Conservation (phyloP, 2,797 vertebrate genomes). For the Poeciliopsis gracilis region DNA sequence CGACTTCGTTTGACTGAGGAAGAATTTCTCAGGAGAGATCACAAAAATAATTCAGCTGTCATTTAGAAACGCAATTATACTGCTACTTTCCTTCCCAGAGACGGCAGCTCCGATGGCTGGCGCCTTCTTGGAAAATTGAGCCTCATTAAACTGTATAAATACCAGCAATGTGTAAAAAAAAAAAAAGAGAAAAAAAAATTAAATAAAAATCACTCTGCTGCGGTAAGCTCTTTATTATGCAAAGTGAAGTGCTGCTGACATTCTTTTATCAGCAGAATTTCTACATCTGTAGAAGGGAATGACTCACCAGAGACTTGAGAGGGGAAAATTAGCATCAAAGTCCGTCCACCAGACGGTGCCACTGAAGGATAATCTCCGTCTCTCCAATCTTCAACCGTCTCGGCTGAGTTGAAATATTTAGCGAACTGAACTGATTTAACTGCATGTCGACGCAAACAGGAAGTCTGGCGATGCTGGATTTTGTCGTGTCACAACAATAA, state of each 20-base stretch:
- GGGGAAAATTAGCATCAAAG: background rate
- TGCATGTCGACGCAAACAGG: background rate
- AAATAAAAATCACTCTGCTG: conserved; percentile 1
- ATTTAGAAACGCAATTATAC: conserved; percentile 5
- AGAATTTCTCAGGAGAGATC: conserved; percentile 4
- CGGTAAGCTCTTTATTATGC: background rate
- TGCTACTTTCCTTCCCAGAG: conserved; percentile 1
- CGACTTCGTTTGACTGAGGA: conserved; percentile 11
- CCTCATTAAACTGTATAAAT: conserved; percentile 27
- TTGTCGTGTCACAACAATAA: background rate
- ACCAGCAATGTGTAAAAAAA: conserved; percentile 10
- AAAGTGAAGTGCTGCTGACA: conserved; percentile 6
- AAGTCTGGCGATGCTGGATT: too few species aligned
- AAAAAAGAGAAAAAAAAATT: too few species aligned
- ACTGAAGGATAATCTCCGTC: background rate
- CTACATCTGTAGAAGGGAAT: background rate
- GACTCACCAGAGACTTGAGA: background rate
- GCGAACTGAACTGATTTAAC: background rate
- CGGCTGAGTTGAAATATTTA: background rate
- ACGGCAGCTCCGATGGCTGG: background rate
- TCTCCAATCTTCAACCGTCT: background rate
- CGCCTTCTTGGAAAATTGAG: conserved; percentile 7
- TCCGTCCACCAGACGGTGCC: background rate
- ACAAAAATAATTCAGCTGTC: conserved; percentile 16
- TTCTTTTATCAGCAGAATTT: conserved; percentile 11